phyloP scores from a whole-genome alignment of 2,113 vertebrate species.

The Caretta caretta region DNA sequence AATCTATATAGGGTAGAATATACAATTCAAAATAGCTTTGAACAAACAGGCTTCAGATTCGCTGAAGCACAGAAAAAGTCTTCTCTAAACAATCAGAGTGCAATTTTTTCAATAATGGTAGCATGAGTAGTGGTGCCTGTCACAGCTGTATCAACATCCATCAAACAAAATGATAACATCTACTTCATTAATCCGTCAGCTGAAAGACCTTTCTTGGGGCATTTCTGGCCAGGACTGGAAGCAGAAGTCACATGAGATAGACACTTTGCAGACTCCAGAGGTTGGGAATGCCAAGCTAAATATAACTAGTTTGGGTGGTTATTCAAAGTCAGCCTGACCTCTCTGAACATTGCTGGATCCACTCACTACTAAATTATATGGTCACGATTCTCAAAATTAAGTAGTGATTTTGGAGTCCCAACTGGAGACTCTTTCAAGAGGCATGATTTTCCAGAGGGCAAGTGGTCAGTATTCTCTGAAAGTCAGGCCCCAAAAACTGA shows the following conservation, averaged over 20 bases:
- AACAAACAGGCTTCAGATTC: background rate
- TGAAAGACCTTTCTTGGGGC: background rate
- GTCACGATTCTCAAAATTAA: accelerated
- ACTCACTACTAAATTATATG: accelerated
- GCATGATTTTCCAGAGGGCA: background rate
- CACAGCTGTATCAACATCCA: background rate
- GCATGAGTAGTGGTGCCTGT: background rate
- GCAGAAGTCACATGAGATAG: background rate
- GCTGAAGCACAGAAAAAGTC: background rate
- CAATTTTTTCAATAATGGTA: background rate
- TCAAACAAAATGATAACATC: background rate
- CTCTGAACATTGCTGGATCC: background rate
- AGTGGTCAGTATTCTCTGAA: background rate
- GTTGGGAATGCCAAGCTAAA: background rate
- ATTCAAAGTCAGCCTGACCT: accelerated
- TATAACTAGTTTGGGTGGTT: background rate
- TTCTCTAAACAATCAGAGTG: background rate
- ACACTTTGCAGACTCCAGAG: background rate
- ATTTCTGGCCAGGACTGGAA: background rate
- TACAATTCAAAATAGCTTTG: background rate
- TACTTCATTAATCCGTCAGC: background rate
- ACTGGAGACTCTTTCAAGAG: background rate
- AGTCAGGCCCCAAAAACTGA: background rate
- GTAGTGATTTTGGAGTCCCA: background rate
- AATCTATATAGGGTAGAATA: background rate